A percentile compares a stretch with the other conserved stretches of the same genome.
Evolutionary conservation across 2,113 vertebrate genomes (phyloP).

Genomic region (Cheirogaleus medius): DNA sequence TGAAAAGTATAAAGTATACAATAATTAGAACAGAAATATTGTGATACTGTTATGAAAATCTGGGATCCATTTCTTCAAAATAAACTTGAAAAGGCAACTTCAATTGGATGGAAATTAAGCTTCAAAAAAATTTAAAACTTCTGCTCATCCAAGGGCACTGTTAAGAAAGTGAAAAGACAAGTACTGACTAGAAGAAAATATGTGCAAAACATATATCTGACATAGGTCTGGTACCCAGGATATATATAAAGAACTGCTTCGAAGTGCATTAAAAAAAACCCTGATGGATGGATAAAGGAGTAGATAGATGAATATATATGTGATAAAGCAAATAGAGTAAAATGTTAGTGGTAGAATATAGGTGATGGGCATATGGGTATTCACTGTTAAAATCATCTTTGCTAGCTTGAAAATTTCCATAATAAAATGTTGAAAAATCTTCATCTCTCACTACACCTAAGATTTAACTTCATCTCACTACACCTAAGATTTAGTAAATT

Average conservation of each 20-base stretch:
- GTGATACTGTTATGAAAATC: constrained; percentile 12
- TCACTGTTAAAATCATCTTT: background rate
- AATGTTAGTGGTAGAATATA: background rate
- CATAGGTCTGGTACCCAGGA: background rate
- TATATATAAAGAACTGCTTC: background rate
- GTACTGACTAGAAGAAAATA: constrained; percentile 1
- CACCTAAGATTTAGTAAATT: background rate
- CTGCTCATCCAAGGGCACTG: background rate
- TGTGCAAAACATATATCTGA: background rate
- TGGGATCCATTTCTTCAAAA: constrained; percentile 24
- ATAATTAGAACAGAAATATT: constrained; percentile 17
- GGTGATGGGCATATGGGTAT: background rate
- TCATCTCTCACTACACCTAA: background rate
- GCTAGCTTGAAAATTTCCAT: background rate
- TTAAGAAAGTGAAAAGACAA: background rate
- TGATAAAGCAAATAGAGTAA: constrained; percentile 6
- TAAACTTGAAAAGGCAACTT: constrained; percentile 29
- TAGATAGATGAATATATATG: background rate
- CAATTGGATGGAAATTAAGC: background rate
- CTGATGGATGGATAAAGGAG: background rate
- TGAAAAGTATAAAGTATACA: constrained; percentile 8
- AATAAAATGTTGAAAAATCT: constrained; percentile 30
- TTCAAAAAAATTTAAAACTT: constrained; percentile 25
- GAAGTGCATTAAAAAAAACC: background rate
- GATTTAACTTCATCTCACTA: constrained; percentile 2